Percentiles rank a stretch among this genome's conserved stretches.
Conservation (phyloP, 2,113 vertebrate genomes). For the Malurus elegans region DNA sequence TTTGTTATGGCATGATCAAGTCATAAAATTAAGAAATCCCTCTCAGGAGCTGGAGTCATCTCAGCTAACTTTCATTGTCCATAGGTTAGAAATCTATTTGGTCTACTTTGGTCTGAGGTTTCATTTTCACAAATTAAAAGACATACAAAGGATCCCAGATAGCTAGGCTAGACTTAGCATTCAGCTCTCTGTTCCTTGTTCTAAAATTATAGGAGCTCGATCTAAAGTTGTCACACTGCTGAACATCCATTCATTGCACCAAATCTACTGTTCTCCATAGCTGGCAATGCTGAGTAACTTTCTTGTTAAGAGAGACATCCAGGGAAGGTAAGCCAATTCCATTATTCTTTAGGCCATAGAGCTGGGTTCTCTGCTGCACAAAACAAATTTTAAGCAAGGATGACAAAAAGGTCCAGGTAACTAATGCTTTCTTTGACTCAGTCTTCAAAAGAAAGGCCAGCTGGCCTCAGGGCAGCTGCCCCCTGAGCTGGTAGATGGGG, state of each 20-base stretch:
- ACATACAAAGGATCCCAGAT: neutral
- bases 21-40: neutral
- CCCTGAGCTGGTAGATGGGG: neutral
- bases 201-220: accelerated
- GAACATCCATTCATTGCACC: neutral
- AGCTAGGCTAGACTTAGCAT: neutral
- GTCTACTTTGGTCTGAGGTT: neutral
- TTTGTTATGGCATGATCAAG: neutral
- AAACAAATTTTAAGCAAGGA: neutral
- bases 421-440: neutral
- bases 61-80: neutral
- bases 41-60: neutral
- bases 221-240: neutral
- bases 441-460: neutral
- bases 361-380: neutral
- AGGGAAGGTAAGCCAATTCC: neutral
- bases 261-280: neutral
- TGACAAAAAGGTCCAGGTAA: neutral
- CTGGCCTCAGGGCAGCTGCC: neutral
- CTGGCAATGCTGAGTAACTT: neutral
- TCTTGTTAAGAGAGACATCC: neutral
- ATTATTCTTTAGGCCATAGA: neutral
- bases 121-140: neutral
- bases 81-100: neutral
- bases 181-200: neutral